Evolutionary conservation across 1,140 invertebrate genomes (phyloP), one percentile per base, ranked within the genome.

Genomic region (Penaeus vannamei): DNA sequence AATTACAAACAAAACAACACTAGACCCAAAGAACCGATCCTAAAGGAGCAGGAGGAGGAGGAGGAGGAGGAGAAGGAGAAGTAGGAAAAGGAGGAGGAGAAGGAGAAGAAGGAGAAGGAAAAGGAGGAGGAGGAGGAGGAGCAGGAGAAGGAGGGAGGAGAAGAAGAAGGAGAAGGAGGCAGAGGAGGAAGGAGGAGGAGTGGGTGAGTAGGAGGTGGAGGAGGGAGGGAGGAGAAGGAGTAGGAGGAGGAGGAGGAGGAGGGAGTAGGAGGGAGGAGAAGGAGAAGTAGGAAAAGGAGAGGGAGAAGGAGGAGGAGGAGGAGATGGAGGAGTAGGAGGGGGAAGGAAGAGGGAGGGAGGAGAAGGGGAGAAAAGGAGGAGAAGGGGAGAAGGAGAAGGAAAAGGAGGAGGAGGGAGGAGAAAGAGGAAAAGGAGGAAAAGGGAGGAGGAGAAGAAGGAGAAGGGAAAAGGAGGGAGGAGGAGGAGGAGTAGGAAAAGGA

Each of bases 351-450:
- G 62, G n/a, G n/a, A n/a, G n/a, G 62, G 62, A 64, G 62, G 62
- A 64, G 62, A 64, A 64, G n/a, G n/a, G n/a, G n/a, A n/a, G n/a
- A n/a, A 64, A 64, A n/a, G 62, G n/a, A 64, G 62, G n/a, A n/a
- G 62, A 64, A n/a, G 62, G n/a, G n/a, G 62, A 64, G 62, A n/a
- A 64, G 62, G 62, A 64, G n/a, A n/a, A 64, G n/a, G 62, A 64
- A n/a, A n/a, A 64, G n/a, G 62, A 64, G 62, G n/a, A n/a, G 62
- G 62, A 64, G n/a, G 62, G n/a, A n/a, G n/a, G n/a, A n/a, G 62
- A 64, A 64, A n/a, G n/a, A n/a, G 62, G n/a, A 64, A n/a, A 64
- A 64, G 62, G 62, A n/a, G 62, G n/a, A n/a, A 64, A 64, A 64
- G 62, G n/a, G 62, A n/a, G n/a, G 62, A 64, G n/a, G n/a, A 17